Evolutionary conservation across 2,113 vertebrate species (phyloP).

Genomic region (Calypte anna): DNA sequence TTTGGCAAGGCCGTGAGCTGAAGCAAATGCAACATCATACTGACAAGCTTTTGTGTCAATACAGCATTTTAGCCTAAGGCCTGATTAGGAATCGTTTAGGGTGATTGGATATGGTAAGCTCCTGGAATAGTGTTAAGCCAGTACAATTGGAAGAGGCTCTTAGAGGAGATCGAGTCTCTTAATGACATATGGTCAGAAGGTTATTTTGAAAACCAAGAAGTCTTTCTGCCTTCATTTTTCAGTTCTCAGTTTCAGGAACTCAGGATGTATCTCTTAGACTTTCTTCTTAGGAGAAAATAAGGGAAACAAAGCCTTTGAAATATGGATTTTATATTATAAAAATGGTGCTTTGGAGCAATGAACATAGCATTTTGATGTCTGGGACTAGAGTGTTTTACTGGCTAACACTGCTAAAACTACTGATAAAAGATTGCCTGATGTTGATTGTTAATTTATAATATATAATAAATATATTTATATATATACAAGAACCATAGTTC

Average conservation of each 20-base stretch:
- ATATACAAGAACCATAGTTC: background rate
- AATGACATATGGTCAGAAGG: constrained; percentile 49
- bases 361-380: background rate
- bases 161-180: constrained; percentile 50
- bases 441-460: background rate
- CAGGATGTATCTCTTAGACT: background rate
- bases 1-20: background rate
- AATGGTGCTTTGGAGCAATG: background rate
- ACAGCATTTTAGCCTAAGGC: background rate
- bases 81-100: constrained; percentile 64
- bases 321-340: background rate
- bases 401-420: background rate
- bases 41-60: background rate
- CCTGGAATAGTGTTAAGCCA: background rate
- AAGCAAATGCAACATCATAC: background rate
- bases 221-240: background rate
- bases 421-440: background rate
- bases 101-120: constrained; percentile 50
- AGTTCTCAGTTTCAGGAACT: background rate
- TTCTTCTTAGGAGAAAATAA: background rate
- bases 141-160: constrained; percentile 51
- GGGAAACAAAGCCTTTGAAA: background rate
- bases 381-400: background rate
- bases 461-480: background rate
- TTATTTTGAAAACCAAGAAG: constrained; percentile 19